Conservation (phyloP, 2,113 vertebrate genomes). For the Leuciscus idus region DNA sequence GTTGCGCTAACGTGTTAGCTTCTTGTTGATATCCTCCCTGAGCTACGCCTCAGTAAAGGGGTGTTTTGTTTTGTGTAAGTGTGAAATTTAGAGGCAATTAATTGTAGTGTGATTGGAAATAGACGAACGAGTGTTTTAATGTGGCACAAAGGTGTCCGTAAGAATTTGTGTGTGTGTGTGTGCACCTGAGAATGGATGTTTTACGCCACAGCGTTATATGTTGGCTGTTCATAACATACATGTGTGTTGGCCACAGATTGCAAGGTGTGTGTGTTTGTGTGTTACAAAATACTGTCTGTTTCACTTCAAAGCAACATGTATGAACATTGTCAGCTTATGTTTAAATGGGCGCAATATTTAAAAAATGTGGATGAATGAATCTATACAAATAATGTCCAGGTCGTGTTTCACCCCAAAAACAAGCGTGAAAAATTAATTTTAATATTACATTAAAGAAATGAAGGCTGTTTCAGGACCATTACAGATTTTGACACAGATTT, state of each 20-base stretch:
- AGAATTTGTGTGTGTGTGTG: slow-evolving; percentile 18
- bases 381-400: background rate
- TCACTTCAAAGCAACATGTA: slow-evolving; percentile 9
- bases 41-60: slow-evolving; percentile 20
- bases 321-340: slow-evolving; percentile 3
- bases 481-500: background rate
- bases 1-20: slow-evolving; percentile 25
- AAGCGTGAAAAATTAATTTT: background rate
- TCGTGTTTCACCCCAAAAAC: background rate
- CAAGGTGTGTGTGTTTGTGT: background rate
- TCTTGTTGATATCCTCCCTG: slow-evolving; percentile 28
- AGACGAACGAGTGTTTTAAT: background rate
- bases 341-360: slow-evolving; percentile 8
- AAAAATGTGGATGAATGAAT: background rate
- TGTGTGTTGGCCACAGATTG: slow-evolving; percentile 16
- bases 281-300: slow-evolving; percentile 9
- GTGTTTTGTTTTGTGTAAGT: slow-evolving; percentile 43
- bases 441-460: background rate
- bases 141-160: background rate
- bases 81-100: slow-evolving; percentile 41
- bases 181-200: background rate
- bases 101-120: slow-evolving; percentile 38
- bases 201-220: slow-evolving; percentile 24
- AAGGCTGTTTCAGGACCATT: background rate
- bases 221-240: slow-evolving; percentile 15